phyloP scores from a whole-genome alignment of 2,113 vertebrate genomes.

The Neodon shergylaensis region DNA sequence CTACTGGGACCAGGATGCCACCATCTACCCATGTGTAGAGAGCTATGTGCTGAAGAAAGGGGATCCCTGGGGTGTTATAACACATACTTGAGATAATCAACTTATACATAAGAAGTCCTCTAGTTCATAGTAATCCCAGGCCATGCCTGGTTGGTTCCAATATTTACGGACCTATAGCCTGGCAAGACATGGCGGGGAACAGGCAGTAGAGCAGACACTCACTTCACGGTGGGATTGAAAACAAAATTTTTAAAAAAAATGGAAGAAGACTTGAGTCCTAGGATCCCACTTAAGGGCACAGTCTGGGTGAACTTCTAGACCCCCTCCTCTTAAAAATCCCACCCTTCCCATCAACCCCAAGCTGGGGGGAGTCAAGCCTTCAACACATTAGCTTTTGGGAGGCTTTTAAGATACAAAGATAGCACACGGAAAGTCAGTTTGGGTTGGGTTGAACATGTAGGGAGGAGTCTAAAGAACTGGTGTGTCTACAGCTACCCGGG shows the following conservation, averaged over 20 bases:
- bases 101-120: not conserved
- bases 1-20: too few relatives aligned
- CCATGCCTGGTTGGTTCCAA: not conserved
- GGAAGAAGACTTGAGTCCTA: too few relatives aligned
- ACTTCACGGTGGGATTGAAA: not conserved
- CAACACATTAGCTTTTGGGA: not conserved
- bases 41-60: not conserved
- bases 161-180: not conserved
- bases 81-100: too few relatives aligned
- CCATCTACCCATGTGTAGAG: not conserved
- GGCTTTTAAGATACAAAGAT: not conserved
- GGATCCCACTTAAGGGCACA: fast-evolving
- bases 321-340: not conserved
- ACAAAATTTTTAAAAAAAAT: too few relatives aligned
- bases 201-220: not conserved
- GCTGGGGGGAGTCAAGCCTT: not conserved
- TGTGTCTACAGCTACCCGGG: too few relatives aligned
- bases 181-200: too few relatives aligned
- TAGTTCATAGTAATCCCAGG: not conserved
- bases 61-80: not conserved
- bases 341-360: not conserved
- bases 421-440: not conserved
- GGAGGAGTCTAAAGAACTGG: not conserved
- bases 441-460: not conserved
- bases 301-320: not conserved